A percentile compares a stretch with the other conserved stretches of the same genome.
phyloP scores from a whole-genome alignment of 2,888 invertebrate genomes.

The Eristalis intricaria region DNA sequence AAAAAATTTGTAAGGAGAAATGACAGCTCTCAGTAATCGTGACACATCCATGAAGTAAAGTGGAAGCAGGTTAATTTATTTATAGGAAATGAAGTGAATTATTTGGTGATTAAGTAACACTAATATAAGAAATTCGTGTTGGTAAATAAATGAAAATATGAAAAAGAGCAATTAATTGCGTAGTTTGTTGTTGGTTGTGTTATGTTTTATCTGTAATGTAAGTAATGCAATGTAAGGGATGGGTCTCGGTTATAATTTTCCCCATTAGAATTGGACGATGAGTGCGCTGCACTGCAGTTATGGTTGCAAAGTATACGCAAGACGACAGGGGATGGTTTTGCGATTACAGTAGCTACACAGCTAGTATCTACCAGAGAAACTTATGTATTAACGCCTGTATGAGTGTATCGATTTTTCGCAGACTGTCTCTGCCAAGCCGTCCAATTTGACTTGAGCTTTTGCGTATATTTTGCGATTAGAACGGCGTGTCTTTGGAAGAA shows the following conservation, averaged over 20 bases:
- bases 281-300: conserved; percentile 43
- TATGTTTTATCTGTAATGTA: conserved; percentile 72
- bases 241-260: conserved; percentile 29
- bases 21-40: conserved; percentile 69
- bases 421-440: conserved; percentile 30
- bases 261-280: conserved; percentile 45
- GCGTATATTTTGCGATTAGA: conserved; percentile 58
- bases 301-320: conserved; percentile 45
- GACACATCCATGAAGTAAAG: conserved; percentile 66
- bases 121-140: conserved; percentile 58
- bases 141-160: conserved; percentile 59
- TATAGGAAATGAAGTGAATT: conserved; percentile 68
- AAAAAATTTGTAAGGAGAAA: conserved; percentile 18
- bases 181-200: conserved; percentile 72
- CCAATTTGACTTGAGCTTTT: conserved; percentile 55
- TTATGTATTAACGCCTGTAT: conserved; percentile 14
- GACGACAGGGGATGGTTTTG: conserved; percentile 46
- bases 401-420: conserved; percentile 66
- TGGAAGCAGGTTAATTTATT: conserved; percentile 65
- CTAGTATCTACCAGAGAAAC: conserved; percentile 17
- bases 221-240: conserved; percentile 67
- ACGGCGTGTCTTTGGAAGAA: conserved; percentile 45
- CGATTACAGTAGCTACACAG: conserved; percentile 29
- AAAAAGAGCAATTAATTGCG: conserved; percentile 61
- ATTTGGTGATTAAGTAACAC: conserved; percentile 70